Evolutionary conservation across 2,888 invertebrate species (phyloP).

Genomic region (Diarsia rubi): DNA sequence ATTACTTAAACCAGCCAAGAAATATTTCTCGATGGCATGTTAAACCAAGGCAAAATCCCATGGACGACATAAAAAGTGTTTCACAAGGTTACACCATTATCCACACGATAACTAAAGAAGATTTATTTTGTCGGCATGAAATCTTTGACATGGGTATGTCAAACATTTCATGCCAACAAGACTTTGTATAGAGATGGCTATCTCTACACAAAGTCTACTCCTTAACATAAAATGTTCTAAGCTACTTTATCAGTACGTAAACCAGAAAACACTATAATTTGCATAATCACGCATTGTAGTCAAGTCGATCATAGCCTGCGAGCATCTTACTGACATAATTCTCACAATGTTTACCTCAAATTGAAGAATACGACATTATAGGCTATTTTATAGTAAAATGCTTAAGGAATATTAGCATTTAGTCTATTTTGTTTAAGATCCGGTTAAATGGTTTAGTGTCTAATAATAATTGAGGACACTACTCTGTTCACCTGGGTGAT

Average conservation of each 20-base stretch:
- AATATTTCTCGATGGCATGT: no score
- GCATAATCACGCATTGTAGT: slow-evolving; percentile 30
- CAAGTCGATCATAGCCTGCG: slow-evolving; percentile 39
- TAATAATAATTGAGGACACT: no score
- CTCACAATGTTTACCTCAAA: slow-evolving; percentile 42
- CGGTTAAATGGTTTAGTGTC: no score
- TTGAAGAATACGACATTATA: slow-evolving; percentile 14
- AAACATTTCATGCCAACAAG: no score
- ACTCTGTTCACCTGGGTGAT: no score
- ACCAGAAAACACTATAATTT: slow-evolving; percentile 37
- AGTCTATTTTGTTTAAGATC: background rate
- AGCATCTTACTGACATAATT: slow-evolving; percentile 43
- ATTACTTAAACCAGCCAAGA: no score
- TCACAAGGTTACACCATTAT: no score
- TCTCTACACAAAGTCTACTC: background rate
- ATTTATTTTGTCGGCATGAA: background rate
- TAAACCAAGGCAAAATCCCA: no score
- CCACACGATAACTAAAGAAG: no score
- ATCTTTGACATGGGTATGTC: no score
- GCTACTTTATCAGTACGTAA: background rate
- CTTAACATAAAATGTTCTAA: background rate
- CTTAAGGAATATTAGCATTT: background rate
- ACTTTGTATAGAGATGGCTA: no score
- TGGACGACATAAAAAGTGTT: no score
- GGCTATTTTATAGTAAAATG: background rate